Conservation (phyloP, 2,797 vertebrate genomes). For the Xyrichtys novacula region DNA sequence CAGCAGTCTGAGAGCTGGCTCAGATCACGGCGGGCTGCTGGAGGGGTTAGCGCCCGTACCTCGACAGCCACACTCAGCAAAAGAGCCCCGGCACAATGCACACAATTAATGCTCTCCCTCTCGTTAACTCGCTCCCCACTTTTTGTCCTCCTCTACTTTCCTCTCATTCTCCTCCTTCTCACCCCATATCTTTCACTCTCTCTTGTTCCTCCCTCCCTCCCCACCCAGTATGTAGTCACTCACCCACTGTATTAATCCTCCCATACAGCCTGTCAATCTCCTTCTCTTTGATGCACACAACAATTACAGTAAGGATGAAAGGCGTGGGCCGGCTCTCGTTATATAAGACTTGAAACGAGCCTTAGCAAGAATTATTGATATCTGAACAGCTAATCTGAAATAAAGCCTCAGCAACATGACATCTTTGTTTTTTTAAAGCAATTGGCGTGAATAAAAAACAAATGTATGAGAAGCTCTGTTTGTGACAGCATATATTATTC, state of each 20-base stretch:
- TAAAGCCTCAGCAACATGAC: slow-evolving; percentile 50
- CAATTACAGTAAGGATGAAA: slow-evolving; percentile 79
- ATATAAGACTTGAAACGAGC: slow-evolving; percentile 71
- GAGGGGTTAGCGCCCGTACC: slow-evolving; percentile 90
- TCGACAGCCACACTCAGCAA: slow-evolving; percentile 88
- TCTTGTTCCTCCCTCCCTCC: slow-evolving; percentile 10
- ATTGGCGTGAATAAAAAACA: slow-evolving; percentile 25
- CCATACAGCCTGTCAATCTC: slow-evolving; percentile 77
- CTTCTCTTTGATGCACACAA: slow-evolving; percentile 76
- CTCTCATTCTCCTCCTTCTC: slow-evolving; percentile 58
- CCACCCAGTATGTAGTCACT: slow-evolving; percentile 70
- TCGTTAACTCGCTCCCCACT: slow-evolving; percentile 82
- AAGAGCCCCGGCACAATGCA: slow-evolving; percentile 81
- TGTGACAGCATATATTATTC: slow-evolving; percentile 6
- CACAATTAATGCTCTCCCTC: slow-evolving; percentile 81
- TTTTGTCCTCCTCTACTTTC: slow-evolving; percentile 74
- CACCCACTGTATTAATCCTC: slow-evolving; percentile 76
- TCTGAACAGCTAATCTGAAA: slow-evolving; percentile 65
- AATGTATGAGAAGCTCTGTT: slow-evolving; percentile 25
- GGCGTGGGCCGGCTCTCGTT: slow-evolving; percentile 64
- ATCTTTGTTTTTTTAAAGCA: slow-evolving; percentile 52
- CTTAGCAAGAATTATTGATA: slow-evolving; percentile 60
- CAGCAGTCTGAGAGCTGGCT: slow-evolving; percentile 90
- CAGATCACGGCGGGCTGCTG: slow-evolving; percentile 90
- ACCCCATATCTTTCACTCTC: slow-evolving; percentile 50